Conservation (phyloP, 1,140 invertebrate genomes). For the Pseudomyrmex dendroicus region DNA sequence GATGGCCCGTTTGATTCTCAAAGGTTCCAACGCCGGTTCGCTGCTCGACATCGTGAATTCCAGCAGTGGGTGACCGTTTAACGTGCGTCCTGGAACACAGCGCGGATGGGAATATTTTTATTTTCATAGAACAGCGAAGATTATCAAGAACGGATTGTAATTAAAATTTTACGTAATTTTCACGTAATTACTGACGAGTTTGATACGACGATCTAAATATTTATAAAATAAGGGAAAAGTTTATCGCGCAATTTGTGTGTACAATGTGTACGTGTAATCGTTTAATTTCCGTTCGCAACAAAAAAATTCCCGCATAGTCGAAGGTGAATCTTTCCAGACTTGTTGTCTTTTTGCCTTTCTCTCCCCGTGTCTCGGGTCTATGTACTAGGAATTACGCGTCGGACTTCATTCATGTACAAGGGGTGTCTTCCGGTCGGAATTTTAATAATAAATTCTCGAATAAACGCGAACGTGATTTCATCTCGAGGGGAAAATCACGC, state of each 20-base stretch:
- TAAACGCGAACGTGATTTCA: background rate
- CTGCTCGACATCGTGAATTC: constrained; percentile 91
- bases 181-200: too few species aligned
- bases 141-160: background rate
- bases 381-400: constrained; percentile 33
- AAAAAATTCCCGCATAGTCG: constrained; percentile 29
- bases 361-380: background rate
- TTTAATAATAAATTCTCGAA: background rate
- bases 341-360: constrained; percentile 21
- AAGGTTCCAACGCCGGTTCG: constrained; percentile 86
- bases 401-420: constrained; percentile 27
- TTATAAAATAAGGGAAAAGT: background rate
- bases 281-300: constrained; percentile 47
- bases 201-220: background rate
- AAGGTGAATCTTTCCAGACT: constrained; percentile 50
- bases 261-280: constrained; percentile 3
- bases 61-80: constrained; percentile 93
- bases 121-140: background rate
- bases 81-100: constrained; percentile 88
- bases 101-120: background rate
- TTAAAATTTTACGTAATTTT: background rate
- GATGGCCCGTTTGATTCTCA: constrained; percentile 90
- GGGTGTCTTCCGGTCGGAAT: background rate
- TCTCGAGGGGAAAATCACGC: background rate
- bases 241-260: background rate